Evolutionary conservation across 2,888 invertebrate genomes (phyloP), one percentile per base, ranked within the genome.

Genomic region (Melanophora roralis): DNA sequence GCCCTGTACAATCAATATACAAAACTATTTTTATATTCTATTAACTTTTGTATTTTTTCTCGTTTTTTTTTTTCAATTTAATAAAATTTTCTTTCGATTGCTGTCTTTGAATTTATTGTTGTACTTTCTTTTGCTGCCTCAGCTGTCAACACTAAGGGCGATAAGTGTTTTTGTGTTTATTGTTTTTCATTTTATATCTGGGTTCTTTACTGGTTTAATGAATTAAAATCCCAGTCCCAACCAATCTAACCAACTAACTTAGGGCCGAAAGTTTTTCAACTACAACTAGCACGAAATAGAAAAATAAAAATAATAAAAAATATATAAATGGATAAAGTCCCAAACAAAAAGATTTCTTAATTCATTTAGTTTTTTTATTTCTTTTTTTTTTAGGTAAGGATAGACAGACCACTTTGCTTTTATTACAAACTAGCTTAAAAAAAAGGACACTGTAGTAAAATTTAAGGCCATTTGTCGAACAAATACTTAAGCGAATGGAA

Each of bases 61-160:
- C 27, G 4, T 27, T 57, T 69, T 36, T 51, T 65, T 59, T 67
- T 36, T 65, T 71, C 65, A 60, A 71, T 65, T 65, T 45, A 71
- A 76, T 21, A 40, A 57, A 69, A 64, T 69, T 65, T 51, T 47
- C 38, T 64, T 57, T 45, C 49, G 64, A 76, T 47, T 43, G 40
- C 6, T 21, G 40, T 8, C 32, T 57, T 43, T 27, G 64, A 34
- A 40, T 40, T 69, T 76, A n/a, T 16, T 47, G 49, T 6, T 11
- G 16, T 16, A 27, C n/a, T 14, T 14, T 45, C 7, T 27, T 12
- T 32, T 16, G 19, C n/a, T 32, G 11, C 9, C 6, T 9, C 8
- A 32, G 43, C 32, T 19, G 36, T 45, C 34, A 55, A 23, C 12
- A 11, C 16, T 36, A 43, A 47, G 43, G 12, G 38, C 49, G 49